Conservation (phyloP, 2,888 invertebrate genomes). For the Nomada hirtipes region DNA sequence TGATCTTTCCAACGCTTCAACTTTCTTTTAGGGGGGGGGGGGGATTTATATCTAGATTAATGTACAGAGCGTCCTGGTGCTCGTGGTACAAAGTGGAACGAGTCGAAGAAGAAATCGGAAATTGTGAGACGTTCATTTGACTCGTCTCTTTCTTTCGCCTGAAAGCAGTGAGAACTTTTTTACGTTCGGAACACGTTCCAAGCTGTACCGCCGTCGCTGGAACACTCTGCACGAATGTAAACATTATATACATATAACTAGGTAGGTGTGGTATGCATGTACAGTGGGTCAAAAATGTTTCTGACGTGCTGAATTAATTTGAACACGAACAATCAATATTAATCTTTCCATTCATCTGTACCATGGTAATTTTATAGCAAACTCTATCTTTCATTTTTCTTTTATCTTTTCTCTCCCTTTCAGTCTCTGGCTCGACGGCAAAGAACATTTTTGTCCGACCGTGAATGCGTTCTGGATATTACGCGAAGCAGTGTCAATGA, state of each 20-base stretch:
- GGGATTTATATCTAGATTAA: not conserved
- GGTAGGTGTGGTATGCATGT: conserved; percentile 38
- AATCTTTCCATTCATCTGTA: conserved; percentile 25
- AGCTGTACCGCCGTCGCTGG: not conserved
- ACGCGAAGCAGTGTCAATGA: conserved; percentile 68
- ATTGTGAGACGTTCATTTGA: too few relatives aligned
- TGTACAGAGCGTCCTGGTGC: not conserved
- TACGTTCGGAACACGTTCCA: not conserved
- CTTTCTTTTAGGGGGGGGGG: not conserved
- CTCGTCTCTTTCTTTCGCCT: too few relatives aligned
- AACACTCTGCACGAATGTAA: not conserved
- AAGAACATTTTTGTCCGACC: conserved; percentile 57
- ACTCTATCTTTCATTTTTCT: not conserved
- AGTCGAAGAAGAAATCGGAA: not conserved
- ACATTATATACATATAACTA: conserved; percentile 5
- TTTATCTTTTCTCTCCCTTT: too few relatives aligned
- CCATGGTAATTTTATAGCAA: conserved; percentile 12
- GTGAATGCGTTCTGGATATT: conserved; percentile 26
- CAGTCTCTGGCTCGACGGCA: not conserved
- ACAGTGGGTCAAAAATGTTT: conserved; percentile 59
- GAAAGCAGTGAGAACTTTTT: too few relatives aligned
- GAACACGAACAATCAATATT: not conserved
- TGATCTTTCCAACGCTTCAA: not conserved
- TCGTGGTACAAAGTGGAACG: not conserved
- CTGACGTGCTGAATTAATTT: not conserved